These are phyloP conservation scores for Musca domestica DNA, from an alignment of 1,140 invertebrate genomes.

Conservation along the genomic window DNA sequence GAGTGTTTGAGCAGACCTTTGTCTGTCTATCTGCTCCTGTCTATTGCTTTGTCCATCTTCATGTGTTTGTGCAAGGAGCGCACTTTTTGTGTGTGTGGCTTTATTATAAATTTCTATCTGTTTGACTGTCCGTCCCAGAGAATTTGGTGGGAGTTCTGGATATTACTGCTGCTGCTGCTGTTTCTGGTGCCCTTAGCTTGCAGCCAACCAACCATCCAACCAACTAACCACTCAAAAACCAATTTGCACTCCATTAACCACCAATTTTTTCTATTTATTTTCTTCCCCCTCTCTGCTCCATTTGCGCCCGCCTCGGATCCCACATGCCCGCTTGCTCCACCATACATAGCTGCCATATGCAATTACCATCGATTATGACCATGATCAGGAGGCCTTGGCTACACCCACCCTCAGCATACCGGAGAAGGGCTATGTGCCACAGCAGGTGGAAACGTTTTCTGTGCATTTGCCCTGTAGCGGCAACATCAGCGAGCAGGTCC, in stretches of 20 bases:
- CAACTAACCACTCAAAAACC: slow-evolving; percentile 28
- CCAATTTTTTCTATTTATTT: slow-evolving; percentile 15
- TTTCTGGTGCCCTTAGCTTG: neutral
- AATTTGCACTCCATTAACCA: slow-evolving; percentile 40
- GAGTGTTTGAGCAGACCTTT: too few species aligned
- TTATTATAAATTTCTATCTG: neutral
- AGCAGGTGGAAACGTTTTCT: slow-evolving; percentile 72
- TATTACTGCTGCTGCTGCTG: neutral
- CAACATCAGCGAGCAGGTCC: slow-evolving; percentile 61
- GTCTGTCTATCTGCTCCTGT: too few species aligned
- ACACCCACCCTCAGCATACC: slow-evolving; percentile 79
- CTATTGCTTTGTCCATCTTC: neutral
- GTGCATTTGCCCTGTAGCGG: slow-evolving; percentile 77
- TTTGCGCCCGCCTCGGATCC: too few species aligned
- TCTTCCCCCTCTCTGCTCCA: neutral
- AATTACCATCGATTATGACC: slow-evolving; percentile 75
- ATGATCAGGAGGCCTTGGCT: slow-evolving; percentile 66
- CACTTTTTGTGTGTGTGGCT: neutral
- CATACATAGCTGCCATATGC: slow-evolving; percentile 69
- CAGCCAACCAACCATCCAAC: neutral
- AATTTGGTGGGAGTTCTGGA: too few species aligned
- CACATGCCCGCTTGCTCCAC: neutral
- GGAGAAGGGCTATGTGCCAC: slow-evolving; percentile 71
- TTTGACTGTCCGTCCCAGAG: neutral
- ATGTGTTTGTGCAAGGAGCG: neutral